phyloP scores from a whole-genome alignment of 2,888 invertebrate species.

The Orchesellides sinensis region DNA sequence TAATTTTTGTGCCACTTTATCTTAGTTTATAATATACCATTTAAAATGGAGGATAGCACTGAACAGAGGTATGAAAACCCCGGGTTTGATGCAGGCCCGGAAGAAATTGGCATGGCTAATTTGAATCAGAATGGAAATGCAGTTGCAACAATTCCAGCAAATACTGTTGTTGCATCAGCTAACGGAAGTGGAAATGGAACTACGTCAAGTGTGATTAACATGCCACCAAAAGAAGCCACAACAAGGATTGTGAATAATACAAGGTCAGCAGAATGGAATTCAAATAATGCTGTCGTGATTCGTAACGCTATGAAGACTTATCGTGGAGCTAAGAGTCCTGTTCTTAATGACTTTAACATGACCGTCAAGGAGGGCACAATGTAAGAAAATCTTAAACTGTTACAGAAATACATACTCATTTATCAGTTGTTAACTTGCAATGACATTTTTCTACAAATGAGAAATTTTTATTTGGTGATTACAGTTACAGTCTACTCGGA shows the following conservation, averaged over 20 bases:
- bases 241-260: constrained; percentile 61
- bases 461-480: background rate
- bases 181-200: constrained; percentile 18
- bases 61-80: constrained; percentile 65
- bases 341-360: constrained; percentile 66
- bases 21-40: background rate
- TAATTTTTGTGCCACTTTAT: constrained; percentile 15
- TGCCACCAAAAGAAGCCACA: constrained; percentile 38
- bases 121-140: constrained; percentile 54
- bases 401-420: constrained; percentile 4
- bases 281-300: constrained; percentile 63
- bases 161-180: background rate
- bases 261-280: constrained; percentile 47
- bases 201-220: constrained; percentile 17
- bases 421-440: background rate
- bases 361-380: constrained; percentile 66
- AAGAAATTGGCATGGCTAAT: constrained; percentile 63
- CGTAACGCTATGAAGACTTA: constrained; percentile 67
- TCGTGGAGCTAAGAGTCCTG: constrained; percentile 54
- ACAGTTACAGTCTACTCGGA: constrained; percentile 94
- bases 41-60: constrained; percentile 41
- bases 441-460: too few relatives aligned
- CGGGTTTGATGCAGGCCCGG: constrained; percentile 61
- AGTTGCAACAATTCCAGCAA: background rate
- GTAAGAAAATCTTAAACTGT: constrained; percentile 33